Base-by-base conservation (phyloP, 2,888 invertebrate species). In the Chrysolina oricalcia region DNA sequence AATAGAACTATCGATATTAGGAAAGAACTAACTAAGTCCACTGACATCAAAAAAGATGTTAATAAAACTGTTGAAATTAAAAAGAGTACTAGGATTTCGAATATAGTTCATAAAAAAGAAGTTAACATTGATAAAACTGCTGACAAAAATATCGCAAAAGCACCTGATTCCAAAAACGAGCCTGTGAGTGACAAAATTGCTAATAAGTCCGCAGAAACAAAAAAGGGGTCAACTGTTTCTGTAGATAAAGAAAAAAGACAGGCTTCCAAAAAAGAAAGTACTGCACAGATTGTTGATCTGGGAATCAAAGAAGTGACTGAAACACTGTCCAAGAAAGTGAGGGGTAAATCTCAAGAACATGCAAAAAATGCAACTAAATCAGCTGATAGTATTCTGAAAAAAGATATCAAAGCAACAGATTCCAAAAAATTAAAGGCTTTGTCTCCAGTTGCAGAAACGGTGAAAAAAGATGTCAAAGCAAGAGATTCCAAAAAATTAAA, bases 21-120 rank as follows among this genome's bases (percentile, higher is more conserved):
- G 78, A 84, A 83, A 15, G 87, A 89, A 77, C 79, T 82, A 80
- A 86, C 86, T 75, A 84, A 89, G 82, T 83, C 88, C 11, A 73
- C 78, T 43, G 78, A 80, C 69, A 73, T 74, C 11, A 81, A 82
- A 48, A 80, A 79, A 73, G 71, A 78, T 53, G 35, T 66, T 9
- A 70, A 73, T 48, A 67, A 70, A 48, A 64, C 67, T n/a, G 74
- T 73, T 43, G 41, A 70, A 17, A 75, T 67, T 8, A 78, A 74
- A 41, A 70, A 72, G 21, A 75, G 70, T 43, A 67, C 63, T 19
- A 71, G 68, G 50, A 70, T 76, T 8, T 74, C 75, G 0, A 76
- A 78, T 63, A 56, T 74, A 5, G 59, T 70, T 9, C 69, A 73
- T 13, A 79, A 75, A 62, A 73, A 75, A 75, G 64, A 74, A 15